Conservation (phyloP, 2,888 invertebrate species). For the Microplitis manilae region DNA sequence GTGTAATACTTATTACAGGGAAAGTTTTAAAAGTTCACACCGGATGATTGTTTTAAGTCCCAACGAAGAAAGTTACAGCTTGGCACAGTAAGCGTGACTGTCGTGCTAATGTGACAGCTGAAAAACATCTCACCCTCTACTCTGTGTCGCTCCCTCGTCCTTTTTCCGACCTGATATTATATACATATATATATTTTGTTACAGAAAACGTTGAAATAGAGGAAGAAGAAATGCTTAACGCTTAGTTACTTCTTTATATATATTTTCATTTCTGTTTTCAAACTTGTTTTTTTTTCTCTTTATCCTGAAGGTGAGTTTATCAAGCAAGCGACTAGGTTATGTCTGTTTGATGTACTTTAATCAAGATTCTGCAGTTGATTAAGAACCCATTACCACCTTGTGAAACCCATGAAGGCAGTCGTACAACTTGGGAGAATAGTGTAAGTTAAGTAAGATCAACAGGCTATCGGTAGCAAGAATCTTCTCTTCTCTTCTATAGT, state of each 20-base stretch:
- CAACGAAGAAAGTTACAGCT: conserved; percentile 25
- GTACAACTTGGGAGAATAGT: conserved; percentile 20
- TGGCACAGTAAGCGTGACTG: conserved; percentile 55
- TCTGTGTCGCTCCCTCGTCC: conserved; percentile 21
- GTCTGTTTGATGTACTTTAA: conserved; percentile 21
- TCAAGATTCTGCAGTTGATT: conserved; percentile 36
- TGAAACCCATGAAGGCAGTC: conserved; percentile 27
- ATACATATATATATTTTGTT: background rate
- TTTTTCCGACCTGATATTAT: conserved; percentile 11
- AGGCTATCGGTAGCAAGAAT: conserved; percentile 31
- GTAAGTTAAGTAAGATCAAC: conserved; percentile 29
- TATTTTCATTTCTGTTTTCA: conserved; percentile 1
- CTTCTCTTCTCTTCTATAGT: conserved; percentile 25
- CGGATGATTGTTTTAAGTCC: conserved; percentile 31
- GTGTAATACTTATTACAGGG: conserved; percentile 22
- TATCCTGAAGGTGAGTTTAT: conserved; percentile 9
- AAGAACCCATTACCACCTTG: conserved; percentile 33
- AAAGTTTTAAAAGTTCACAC: conserved; percentile 46
- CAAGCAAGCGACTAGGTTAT: conserved; percentile 3
- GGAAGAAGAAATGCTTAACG: conserved; percentile 1
- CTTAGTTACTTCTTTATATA: conserved; percentile 1
- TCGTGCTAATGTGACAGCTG: conserved; percentile 64
- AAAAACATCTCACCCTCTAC: conserved; percentile 51
- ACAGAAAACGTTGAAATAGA: background rate
- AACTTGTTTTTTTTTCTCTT: conserved; percentile 17